phyloP scores from a whole-genome alignment of 2,797 vertebrate genomes.

The Euphonia xanthogaster region DNA sequence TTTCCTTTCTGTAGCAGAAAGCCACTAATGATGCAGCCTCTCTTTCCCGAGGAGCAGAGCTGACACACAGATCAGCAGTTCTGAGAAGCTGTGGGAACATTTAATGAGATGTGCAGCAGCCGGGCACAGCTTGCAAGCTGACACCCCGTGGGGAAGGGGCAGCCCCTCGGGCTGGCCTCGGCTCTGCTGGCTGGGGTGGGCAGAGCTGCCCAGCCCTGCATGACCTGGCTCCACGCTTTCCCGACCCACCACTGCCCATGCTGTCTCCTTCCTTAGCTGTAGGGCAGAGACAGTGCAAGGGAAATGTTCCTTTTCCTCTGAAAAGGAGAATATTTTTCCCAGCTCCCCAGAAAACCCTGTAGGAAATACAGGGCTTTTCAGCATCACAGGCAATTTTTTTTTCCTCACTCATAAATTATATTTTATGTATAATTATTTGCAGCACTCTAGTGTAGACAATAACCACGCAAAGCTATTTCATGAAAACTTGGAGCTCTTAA shows the following conservation, averaged over 20 bases:
- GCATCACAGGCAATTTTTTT: not conserved
- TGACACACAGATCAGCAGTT: not conserved
- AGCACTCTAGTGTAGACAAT: not conserved
- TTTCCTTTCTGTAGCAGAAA: not conserved
- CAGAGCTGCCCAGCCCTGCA: not conserved
- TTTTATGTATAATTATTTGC: not conserved
- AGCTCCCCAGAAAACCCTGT: not conserved
- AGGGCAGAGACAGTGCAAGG: not conserved
- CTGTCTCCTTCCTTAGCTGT: not conserved
- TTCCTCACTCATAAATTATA: not conserved
- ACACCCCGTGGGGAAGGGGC: not conserved
- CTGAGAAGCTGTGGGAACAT: not conserved
- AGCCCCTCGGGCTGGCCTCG: not conserved
- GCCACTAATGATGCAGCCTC: not conserved
- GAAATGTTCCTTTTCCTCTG: not conserved
- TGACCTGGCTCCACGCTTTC: not conserved
- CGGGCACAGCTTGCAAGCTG: not conserved
- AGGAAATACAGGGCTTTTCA: not conserved
- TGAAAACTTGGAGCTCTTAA: not conserved
- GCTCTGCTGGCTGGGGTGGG: not conserved
- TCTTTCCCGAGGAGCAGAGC: not conserved
- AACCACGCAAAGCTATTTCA: not conserved
- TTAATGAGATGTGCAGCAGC: not conserved
- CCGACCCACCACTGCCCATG: rapidly evolving
- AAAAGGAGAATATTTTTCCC: not conserved